Evolutionary conservation across 35 echinoderm and acorn worm genomes (phyloP).

Genomic region (Apostichopus japonicus): DNA sequence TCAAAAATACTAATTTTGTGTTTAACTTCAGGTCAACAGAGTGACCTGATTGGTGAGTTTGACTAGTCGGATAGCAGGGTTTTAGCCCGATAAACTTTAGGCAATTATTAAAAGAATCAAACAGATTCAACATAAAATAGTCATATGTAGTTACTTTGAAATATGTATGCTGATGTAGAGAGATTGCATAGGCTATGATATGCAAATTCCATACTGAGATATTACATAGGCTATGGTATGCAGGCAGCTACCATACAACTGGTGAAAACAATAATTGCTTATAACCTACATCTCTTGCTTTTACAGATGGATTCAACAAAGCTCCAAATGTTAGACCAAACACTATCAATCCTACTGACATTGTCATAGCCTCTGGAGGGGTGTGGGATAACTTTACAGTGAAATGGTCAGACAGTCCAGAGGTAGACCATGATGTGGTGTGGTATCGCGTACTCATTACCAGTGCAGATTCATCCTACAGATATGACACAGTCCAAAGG

Average conservation of each 20-base stretch:
- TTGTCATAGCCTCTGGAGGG: conserved; percentile 52
- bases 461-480: not conserved
- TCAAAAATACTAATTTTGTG: too few relatives aligned
- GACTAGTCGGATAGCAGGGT: too few relatives aligned
- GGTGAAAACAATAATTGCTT: too few relatives aligned
- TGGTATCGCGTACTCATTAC: conserved; percentile 65
- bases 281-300: not conserved
- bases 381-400: conserved; percentile 73
- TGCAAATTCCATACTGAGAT: too few relatives aligned
- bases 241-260: too few relatives aligned
- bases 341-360: conserved; percentile 39
- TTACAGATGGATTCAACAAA: conserved; percentile 62
- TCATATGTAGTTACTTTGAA: not conserved
- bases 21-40: not conserved
- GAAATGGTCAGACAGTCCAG: conserved; percentile 64
- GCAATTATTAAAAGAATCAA: too few relatives aligned
- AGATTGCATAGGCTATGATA: too few relatives aligned
- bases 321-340: conserved; percentile 66
- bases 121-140: not conserved
- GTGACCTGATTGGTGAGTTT: not conserved
- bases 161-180: too few relatives aligned
- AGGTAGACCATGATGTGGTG: conserved; percentile 71
- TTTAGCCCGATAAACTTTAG: too few relatives aligned
- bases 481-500: not conserved
- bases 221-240: too few relatives aligned